These are phyloP conservation scores for Tetragonula clypearis DNA, from an alignment of 1,140 invertebrate species.

Conservation along the genomic window DNA sequence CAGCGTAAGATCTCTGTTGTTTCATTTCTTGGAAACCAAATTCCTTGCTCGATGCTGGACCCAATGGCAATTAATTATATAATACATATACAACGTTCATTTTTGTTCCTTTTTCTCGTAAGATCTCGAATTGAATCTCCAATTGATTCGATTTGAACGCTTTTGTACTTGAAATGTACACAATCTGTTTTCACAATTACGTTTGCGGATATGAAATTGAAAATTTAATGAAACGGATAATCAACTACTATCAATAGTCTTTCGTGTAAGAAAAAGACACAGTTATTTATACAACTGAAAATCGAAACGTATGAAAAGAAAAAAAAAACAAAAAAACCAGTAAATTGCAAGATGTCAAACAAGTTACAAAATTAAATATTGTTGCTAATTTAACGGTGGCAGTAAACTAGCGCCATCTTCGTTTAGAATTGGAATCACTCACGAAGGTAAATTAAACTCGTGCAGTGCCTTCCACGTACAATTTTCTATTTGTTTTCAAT, in stretches of 20 bases:
- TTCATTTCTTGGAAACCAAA: slow-evolving; percentile 3
- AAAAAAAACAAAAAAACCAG: background rate
- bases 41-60: slow-evolving; percentile 40
- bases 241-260: background rate
- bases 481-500: background rate
- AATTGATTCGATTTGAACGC: background rate
- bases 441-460: background rate
- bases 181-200: slow-evolving; percentile 6
- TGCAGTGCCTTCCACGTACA: background rate
- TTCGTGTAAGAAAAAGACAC: no score
- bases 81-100: slow-evolving; percentile 32
- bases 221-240: slow-evolving; percentile 9
- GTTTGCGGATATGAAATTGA: background rate
- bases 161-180: slow-evolving; percentile 34
- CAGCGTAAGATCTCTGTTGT: background rate
- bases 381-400: background rate
- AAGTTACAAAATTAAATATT: background rate
- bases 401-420: background rate
- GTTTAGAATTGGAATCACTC: background rate
- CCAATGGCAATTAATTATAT: slow-evolving; percentile 41
- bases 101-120: slow-evolving; percentile 4
- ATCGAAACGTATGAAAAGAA: background rate
- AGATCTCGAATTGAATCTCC: background rate
- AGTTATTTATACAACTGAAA: no score
- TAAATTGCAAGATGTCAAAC: background rate